Percentiles rank a stretch among this genome's conserved stretches.
Conservation (phyloP, 1,140 invertebrate species). For the Eriocheir sinensis region DNA sequence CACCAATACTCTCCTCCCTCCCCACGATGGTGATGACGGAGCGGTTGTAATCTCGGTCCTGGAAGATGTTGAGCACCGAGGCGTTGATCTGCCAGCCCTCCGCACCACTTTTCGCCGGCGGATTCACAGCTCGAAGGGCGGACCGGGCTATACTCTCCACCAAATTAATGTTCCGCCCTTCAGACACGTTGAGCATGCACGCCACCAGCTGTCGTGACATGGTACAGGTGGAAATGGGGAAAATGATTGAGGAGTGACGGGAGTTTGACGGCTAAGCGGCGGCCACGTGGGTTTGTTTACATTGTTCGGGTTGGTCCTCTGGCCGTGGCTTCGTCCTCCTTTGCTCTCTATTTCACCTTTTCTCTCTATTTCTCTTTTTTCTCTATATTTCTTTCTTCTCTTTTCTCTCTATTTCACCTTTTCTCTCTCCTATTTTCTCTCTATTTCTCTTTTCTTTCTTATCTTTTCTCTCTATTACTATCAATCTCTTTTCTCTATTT, state of each 20-base stretch:
- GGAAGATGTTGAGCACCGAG: conserved; percentile 67
- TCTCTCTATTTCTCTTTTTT: too few relatives aligned
- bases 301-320: neutral
- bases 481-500: too few relatives aligned
- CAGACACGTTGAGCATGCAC: conserved; percentile 70
- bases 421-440: too few relatives aligned
- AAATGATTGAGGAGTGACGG: neutral
- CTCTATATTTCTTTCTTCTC: too few relatives aligned
- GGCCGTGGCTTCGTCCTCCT: neutral
- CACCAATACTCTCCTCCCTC: conserved; percentile 55
- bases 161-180: conserved; percentile 9
- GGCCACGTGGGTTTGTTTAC: neutral
- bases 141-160: conserved; percentile 62
- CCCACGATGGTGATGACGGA: conserved; percentile 66
- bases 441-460: too few relatives aligned
- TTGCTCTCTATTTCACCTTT: neutral
- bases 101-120: neutral
- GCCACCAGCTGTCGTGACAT: conserved; percentile 68
- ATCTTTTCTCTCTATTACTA: too few relatives aligned
- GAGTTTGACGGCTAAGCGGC: neutral
- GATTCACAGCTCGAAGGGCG: conserved; percentile 49
- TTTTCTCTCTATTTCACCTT: too few relatives aligned
- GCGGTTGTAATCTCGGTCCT: conserved; percentile 65
- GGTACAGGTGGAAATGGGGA: neutral
- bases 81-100: conserved; percentile 49